Conservation (phyloP, 2,113 vertebrate genomes). For the Erinaceus europaeus region DNA sequence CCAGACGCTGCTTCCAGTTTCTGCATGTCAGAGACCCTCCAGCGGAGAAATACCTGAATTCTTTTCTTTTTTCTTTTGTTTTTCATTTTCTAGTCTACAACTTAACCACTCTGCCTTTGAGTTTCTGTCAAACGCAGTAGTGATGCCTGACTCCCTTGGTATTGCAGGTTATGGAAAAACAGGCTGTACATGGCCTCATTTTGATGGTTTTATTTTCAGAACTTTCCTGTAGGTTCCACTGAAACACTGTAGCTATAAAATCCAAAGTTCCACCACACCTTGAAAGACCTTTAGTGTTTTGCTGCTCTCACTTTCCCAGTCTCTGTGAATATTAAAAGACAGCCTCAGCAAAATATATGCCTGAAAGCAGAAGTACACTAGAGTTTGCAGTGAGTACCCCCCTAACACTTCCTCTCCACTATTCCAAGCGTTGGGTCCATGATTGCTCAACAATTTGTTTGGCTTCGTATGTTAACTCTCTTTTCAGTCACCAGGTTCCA, state of each 20-base stretch:
- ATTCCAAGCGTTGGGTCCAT: no score
- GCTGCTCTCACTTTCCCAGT: not conserved
- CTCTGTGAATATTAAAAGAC: no score
- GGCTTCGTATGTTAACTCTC: no score
- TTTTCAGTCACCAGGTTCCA: no score
- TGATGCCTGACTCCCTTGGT: not conserved
- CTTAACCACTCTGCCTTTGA: not conserved
- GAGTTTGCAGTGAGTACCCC: no score
- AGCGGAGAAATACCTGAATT: not conserved
- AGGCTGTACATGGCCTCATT: not conserved
- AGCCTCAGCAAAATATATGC: no score
- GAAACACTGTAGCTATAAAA: not conserved
- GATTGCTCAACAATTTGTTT: no score
- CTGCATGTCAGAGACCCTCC: not conserved
- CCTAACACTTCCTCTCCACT: no score
- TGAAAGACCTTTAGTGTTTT: not conserved
- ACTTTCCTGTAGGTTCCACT: not conserved
- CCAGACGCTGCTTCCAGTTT: not conserved
- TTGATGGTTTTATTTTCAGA: not conserved
- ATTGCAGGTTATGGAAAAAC: not conserved
- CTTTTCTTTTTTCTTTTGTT: not conserved
- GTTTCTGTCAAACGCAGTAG: not conserved
- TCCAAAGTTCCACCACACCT: accelerated
- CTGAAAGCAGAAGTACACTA: no score
- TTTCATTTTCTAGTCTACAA: not conserved